Evolutionary conservation across 2,888 invertebrate species (phyloP).

Genomic region (Sinopyrophorus schimmeli): DNA sequence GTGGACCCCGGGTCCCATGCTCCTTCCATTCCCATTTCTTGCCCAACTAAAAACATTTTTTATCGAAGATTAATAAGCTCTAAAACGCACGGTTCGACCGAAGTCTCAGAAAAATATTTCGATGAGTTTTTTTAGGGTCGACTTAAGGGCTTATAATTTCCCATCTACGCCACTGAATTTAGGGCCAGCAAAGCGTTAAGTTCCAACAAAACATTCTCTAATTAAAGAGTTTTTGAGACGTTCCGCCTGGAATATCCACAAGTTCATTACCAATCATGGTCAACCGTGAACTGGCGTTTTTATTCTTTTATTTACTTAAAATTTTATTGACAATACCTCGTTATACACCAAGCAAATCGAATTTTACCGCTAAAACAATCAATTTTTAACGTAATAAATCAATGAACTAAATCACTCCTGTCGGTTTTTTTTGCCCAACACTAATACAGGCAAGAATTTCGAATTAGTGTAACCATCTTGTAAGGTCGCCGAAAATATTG

Average conservation of each 20-base stretch:
- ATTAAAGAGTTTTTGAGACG: conserved; percentile 52
- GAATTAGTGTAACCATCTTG: no score
- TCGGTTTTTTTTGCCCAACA: conserved; percentile 1
- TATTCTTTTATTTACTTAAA: conserved; percentile 44
- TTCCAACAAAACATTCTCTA: conserved; percentile 45
- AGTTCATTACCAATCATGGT: conserved; percentile 51
- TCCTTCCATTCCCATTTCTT: no score
- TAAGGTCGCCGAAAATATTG: no score
- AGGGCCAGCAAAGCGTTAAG: conserved; percentile 33
- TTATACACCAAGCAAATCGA: conserved; percentile 49
- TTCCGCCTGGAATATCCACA: conserved; percentile 50
- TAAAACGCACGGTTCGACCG: no score
- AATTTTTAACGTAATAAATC: conserved; percentile 50
- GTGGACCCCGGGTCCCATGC: no score
- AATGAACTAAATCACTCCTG: conserved; percentile 48
- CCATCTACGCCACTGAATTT: no score
- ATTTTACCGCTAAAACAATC: conserved; percentile 51
- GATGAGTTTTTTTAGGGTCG: no score
- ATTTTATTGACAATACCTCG: conserved; percentile 49
- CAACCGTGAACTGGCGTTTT: conserved; percentile 43
- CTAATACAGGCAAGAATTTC: no score
- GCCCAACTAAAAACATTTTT: no score
- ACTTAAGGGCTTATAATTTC: no score
- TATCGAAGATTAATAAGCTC: no score
- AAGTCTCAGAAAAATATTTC: no score